phyloP scores from a whole-genome alignment of 2,797 vertebrate genomes.

The Pitangus sulphuratus region DNA sequence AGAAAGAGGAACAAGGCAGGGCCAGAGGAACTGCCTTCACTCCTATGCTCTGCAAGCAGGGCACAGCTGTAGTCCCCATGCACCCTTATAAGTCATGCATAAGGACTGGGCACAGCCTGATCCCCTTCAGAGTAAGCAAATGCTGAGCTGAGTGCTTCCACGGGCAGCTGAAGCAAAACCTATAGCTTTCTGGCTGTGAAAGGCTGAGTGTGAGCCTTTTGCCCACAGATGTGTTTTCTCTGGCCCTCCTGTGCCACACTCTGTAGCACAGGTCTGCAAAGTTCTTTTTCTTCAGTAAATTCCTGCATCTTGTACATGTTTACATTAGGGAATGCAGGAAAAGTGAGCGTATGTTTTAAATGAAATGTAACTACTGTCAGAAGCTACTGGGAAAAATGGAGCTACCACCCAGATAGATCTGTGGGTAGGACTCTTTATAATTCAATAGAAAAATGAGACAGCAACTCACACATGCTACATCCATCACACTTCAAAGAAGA shows the following conservation, averaged over 20 bases:
- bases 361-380: constrained; percentile 57
- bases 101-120: background rate
- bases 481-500: constrained; percentile 46
- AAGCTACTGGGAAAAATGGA: constrained; percentile 55
- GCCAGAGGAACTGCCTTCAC: background rate
- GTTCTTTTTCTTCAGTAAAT: constrained; percentile 34
- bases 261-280: constrained; percentile 1
- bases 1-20: background rate
- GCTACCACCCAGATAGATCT: constrained; percentile 46
- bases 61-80: background rate
- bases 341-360: constrained; percentile 58
- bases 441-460: constrained; percentile 59
- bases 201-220: background rate
- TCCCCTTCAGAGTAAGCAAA: background rate
- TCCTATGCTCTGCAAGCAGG: background rate
- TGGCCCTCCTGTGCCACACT: constrained; percentile 19
- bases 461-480: constrained; percentile 42
- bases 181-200: constrained; percentile 13
- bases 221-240: constrained; percentile 36
- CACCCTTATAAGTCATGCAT: fast-evolving
- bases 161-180: background rate
- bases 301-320: constrained; percentile 43
- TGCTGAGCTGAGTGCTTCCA: background rate
- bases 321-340: constrained; percentile 38
- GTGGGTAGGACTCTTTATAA: constrained; percentile 24